phyloP scores from a whole-genome alignment of 2,113 vertebrate species.

The Cinclus mexicanus region DNA sequence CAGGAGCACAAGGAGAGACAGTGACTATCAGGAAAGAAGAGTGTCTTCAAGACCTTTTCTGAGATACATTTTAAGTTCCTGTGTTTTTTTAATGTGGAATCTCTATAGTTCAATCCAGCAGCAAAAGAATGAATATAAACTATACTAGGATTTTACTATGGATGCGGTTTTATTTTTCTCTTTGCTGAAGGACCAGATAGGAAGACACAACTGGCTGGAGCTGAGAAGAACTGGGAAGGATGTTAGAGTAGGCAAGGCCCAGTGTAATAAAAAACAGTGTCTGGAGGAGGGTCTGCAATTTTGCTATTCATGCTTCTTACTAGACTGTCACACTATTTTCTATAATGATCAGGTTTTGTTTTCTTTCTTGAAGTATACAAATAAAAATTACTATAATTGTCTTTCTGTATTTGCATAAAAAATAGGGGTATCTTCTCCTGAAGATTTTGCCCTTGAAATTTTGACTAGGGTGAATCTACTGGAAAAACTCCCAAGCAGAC shows the following conservation, averaged over 20 bases:
- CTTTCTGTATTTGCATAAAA: neutral
- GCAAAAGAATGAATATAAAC: neutral
- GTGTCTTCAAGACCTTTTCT: neutral
- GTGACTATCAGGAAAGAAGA: neutral
- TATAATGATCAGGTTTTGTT: neutral
- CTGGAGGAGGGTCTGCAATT: neutral
- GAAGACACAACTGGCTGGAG: neutral
- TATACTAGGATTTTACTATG: neutral
- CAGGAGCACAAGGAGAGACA: neutral
- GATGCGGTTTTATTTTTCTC: neutral
- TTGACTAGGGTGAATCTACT: neutral
- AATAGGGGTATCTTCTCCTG: fast-evolving
- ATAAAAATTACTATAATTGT: neutral
- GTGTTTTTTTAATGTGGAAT: fast-evolving
- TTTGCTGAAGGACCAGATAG: neutral
- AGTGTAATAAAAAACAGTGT: neutral
- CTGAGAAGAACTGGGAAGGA: neutral
- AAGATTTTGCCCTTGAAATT: neutral
- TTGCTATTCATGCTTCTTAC: neutral
- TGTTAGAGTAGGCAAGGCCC: neutral
- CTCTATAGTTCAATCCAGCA: neutral
- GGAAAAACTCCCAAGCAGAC: neutral
- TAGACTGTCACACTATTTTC: neutral
- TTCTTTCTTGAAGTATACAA: neutral
- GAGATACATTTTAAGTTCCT: neutral